These are phyloP conservation scores for Ochropleura plecta DNA, from an alignment of 2,888 invertebrate species.

Conservation along the genomic window DNA sequence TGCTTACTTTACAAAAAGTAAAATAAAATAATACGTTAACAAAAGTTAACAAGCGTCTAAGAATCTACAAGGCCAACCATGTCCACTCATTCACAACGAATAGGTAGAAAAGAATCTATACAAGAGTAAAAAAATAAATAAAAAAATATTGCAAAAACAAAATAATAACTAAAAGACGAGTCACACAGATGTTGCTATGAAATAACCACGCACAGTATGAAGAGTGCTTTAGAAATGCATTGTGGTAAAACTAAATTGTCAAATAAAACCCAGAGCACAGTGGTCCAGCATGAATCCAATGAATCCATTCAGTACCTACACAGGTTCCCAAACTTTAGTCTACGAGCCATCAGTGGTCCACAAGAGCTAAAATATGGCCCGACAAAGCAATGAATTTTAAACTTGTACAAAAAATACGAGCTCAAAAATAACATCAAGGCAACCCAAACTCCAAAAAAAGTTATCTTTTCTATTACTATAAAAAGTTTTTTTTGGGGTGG, in stretches of 20 bases:
- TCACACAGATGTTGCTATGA: too few species aligned
- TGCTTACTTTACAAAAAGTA: too few species aligned
- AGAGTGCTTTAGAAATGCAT: constrained; percentile 20
- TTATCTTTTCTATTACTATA: background rate
- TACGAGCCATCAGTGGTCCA: background rate
- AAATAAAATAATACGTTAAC: too few species aligned
- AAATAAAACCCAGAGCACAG: constrained; percentile 42
- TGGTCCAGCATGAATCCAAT: constrained; percentile 38
- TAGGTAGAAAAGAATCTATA: too few species aligned
- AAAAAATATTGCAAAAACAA: too few species aligned
- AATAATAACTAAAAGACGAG: too few species aligned
- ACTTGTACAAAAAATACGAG: background rate
- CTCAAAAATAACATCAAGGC: background rate
- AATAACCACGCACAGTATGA: constrained; percentile 4
- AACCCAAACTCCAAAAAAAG: background rate
- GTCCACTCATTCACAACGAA: too few species aligned
- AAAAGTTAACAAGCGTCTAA: too few species aligned
- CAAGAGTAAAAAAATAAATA: too few species aligned
- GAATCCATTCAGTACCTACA: background rate
- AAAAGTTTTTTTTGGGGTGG: too few species aligned
- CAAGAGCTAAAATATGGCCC: background rate
- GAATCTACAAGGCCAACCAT: too few species aligned
- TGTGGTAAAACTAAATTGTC: constrained; percentile 39
- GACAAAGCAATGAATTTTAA: background rate
- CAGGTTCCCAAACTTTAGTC: background rate